Percentiles rank a stretch among this genome's conserved stretches.
Evolutionary conservation across 2,113 vertebrate genomes (phyloP).

Genomic region (Istiophorus platypterus): DNA sequence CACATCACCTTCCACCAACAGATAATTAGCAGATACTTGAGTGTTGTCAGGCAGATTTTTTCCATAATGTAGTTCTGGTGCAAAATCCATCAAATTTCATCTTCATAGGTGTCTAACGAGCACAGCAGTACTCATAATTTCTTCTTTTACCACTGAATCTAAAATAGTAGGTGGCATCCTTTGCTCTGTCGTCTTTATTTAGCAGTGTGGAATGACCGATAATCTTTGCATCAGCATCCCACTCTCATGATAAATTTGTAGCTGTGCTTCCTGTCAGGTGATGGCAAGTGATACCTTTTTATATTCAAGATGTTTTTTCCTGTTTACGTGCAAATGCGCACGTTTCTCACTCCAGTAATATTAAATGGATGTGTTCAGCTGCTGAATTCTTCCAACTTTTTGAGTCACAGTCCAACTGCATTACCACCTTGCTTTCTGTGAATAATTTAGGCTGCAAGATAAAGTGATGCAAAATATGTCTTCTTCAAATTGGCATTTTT

Average conservation of each 20-base stretch:
- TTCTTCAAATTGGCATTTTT: constrained; percentile 29
- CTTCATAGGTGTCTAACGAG: constrained; percentile 4
- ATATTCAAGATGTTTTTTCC: too few species aligned
- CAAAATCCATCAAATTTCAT: not conserved
- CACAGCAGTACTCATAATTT: not conserved
- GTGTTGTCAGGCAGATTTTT: too few species aligned
- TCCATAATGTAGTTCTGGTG: not conserved
- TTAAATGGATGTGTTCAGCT: constrained; percentile 10
- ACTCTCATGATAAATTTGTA: constrained; percentile 66
- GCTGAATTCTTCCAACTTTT: constrained; percentile 21
- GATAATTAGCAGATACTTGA: not conserved
- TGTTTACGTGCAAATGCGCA: too few species aligned
- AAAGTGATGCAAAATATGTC: constrained; percentile 13
- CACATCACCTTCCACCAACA: not conserved
- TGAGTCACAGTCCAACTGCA: constrained; percentile 8
- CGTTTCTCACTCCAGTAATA: constrained; percentile 17
- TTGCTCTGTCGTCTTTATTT: constrained; percentile 45
- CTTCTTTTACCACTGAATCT: constrained; percentile 27
- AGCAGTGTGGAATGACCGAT: constrained; percentile 53
- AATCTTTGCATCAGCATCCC: constrained; percentile 59
- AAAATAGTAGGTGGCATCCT: constrained; percentile 26
- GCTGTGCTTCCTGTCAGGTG: constrained; percentile 58
- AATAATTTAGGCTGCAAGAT: constrained; percentile 28
- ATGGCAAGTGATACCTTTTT: constrained; percentile 45
- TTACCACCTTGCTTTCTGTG: constrained; percentile 23